phyloP scores from a whole-genome alignment of 2,113 vertebrate species.

The Trichomycterus rosablanca region DNA sequence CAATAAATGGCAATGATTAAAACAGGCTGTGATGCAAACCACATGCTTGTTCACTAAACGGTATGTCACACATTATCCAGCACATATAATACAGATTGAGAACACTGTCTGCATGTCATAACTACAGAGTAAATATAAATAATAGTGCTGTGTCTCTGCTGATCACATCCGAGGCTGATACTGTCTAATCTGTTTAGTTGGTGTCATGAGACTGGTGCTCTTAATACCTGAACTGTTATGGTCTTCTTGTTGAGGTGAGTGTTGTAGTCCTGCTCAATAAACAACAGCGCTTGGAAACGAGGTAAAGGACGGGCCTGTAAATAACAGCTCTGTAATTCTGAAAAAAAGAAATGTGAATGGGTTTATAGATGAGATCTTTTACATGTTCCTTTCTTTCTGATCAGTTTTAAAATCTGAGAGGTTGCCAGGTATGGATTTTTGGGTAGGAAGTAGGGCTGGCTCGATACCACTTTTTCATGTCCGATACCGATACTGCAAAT shows the following conservation, averaged over 20 bases:
- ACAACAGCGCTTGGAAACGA: constrained; percentile 81
- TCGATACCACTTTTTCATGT: no score
- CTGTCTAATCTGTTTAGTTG: no score
- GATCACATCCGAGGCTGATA: no score
- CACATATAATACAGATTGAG: not conserved
- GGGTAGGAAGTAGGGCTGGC: no score
- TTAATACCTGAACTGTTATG: constrained; percentile 80
- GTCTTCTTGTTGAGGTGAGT: constrained; percentile 80
- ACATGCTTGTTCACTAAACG: no score
- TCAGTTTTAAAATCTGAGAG: not conserved
- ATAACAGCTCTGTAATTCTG: constrained; percentile 85
- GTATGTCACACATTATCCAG: not conserved
- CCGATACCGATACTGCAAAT: no score
- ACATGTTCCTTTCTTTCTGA: constrained; percentile 3
- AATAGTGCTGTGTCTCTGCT: no score
- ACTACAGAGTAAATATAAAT: no score
- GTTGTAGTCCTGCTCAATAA: constrained; percentile 89
- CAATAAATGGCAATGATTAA: no score
- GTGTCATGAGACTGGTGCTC: no score
- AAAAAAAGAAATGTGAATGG: constrained; percentile 12
- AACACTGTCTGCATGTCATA: not conserved
- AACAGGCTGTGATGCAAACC: no score
- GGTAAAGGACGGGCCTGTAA: constrained; percentile 79
- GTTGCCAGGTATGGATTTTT: not conserved
- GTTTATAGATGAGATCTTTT: not conserved